These are phyloP conservation scores for Lithophane semibrunnea DNA, from an alignment of 2,888 invertebrate genomes.

Conservation along the genomic window DNA sequence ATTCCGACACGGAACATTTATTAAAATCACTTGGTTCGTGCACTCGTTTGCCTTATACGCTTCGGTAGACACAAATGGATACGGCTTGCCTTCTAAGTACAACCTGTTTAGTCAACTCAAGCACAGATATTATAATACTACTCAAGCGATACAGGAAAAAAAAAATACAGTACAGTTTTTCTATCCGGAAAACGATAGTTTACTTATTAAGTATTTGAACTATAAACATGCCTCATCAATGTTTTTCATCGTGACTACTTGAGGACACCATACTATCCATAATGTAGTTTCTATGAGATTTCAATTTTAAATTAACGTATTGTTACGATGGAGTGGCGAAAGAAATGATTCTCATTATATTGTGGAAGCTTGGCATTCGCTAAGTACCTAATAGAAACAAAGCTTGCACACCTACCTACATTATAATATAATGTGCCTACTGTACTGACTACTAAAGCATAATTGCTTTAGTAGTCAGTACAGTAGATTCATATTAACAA, in stretches of 20 bases:
- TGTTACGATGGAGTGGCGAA: background rate
- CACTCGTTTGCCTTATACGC: constrained; percentile 33
- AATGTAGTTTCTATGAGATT: constrained; percentile 39
- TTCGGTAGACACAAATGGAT: constrained; percentile 43
- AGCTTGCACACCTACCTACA: background rate
- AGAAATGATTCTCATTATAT: background rate
- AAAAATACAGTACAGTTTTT: constrained; percentile 32
- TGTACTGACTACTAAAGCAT: background rate
- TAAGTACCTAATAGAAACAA: background rate
- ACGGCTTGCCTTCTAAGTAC: constrained; percentile 29
- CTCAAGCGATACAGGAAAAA: constrained; percentile 35
- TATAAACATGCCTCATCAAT: background rate
- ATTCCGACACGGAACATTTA: constrained; percentile 48
- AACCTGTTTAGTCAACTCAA: constrained; percentile 34
- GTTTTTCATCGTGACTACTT: background rate
- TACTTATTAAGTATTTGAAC: background rate
- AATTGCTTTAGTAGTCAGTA: too few species aligned
- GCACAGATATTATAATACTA: too few species aligned
- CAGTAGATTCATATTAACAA: too few species aligned
- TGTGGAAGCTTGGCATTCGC: constrained; percentile 4
- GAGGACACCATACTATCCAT: background rate
- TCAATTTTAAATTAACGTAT: constrained; percentile 38
- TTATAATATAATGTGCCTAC: background rate
- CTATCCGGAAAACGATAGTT: constrained; percentile 17
- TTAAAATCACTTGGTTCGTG: constrained; percentile 25